Conservation (phyloP, 2,888 invertebrate species). For the Drosophila tanythrix region DNA sequence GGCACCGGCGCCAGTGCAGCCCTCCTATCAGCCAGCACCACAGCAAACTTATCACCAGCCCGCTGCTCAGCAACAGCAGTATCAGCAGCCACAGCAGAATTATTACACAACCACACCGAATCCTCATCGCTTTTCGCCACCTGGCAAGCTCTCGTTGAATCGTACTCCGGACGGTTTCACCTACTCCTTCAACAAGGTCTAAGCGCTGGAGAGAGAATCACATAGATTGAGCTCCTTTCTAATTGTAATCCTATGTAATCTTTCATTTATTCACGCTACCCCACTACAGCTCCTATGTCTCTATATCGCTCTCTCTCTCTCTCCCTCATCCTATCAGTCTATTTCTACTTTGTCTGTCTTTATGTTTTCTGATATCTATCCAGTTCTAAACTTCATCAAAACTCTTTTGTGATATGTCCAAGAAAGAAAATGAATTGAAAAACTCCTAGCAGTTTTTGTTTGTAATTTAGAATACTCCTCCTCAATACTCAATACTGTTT, state of each 20-base stretch:
- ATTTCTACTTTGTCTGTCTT: conserved; percentile 17
- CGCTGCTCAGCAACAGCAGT: conserved; percentile 85
- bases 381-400: conserved; percentile 71
- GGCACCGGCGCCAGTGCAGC: conserved; percentile 74
- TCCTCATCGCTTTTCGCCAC: conserved; percentile 92
- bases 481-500: conserved; percentile 48
- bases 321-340: conserved; percentile 23
- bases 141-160: conserved; percentile 93
- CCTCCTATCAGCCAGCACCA: conserved; percentile 83
- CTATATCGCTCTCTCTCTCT: conserved; percentile 17
- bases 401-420: conserved; percentile 79
- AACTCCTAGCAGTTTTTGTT: conserved; percentile 50
- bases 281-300: conserved; percentile 24
- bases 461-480: conserved; percentile 59
- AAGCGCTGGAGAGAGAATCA: conserved; percentile 69
- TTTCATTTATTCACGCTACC: conserved; percentile 32
- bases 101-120: conserved; percentile 87
- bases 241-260: conserved; percentile 57
- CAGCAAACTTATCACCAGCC: conserved; percentile 86
- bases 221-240: conserved; percentile 74
- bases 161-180: conserved; percentile 95
- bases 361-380: conserved; percentile 29
- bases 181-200: conserved; percentile 91
- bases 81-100: conserved; percentile 78
- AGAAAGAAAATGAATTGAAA: conserved; percentile 60